Conservation (phyloP, 2,797 vertebrate species). For the Hapalemur alaotrensis region DNA sequence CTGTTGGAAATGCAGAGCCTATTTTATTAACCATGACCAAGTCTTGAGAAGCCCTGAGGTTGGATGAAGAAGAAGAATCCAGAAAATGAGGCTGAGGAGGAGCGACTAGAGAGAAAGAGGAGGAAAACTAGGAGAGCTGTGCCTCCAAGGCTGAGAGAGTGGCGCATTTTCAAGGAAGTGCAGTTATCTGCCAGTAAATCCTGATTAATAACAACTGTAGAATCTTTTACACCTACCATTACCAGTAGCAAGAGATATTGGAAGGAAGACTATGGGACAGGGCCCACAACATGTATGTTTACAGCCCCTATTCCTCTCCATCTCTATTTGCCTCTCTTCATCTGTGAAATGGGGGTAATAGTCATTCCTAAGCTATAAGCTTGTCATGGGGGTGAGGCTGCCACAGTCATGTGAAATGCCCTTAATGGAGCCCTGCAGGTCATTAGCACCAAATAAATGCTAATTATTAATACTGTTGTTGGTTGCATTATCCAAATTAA, state of each 20-base stretch:
- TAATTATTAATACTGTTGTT: background rate
- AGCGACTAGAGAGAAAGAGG: background rate
- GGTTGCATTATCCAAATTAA: background rate
- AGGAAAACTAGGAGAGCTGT: background rate
- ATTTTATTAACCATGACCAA: background rate
- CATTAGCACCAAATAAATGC: background rate
- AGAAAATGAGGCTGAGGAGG: background rate
- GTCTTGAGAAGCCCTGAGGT: background rate
- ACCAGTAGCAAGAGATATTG: background rate
- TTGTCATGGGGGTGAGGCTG: background rate
- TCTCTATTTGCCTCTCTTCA: too few relatives aligned
- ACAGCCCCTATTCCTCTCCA: background rate
- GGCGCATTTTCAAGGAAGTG: background rate
- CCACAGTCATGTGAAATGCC: background rate
- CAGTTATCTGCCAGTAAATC: background rate
- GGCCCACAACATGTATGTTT: background rate
- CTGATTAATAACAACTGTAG: background rate
- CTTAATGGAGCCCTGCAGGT: accelerated
- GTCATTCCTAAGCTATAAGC: background rate
- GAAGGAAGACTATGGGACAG: background rate
- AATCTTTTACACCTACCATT: background rate
- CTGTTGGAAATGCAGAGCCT: background rate
- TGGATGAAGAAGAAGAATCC: background rate
- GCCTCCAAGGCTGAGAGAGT: background rate
- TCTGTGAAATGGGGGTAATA: background rate